Evolutionary conservation across 92 coral and sea anemone genomes (phyloP), one percentile per base, ranked within the genome.

Genomic region (Bergia sp.): DNA sequence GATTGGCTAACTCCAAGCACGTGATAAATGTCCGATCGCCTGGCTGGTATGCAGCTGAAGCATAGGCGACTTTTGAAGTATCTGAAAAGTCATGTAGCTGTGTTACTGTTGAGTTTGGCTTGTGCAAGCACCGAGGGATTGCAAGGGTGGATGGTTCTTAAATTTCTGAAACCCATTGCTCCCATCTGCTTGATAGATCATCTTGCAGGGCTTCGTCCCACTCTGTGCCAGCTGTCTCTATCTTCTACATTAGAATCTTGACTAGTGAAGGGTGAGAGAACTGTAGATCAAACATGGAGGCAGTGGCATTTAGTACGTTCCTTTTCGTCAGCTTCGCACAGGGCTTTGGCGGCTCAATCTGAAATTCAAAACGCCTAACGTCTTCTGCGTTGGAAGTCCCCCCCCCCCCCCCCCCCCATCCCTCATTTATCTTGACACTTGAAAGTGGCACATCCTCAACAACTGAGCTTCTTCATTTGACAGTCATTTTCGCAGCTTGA

Each of bases 401-500:
- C 29, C 29, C 29, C 29, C 29, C 29, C 29, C 29, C 64, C 79
- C 29, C 29, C 29, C 29, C 29, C 64, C 79, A 1, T 79, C 76
- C 6, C 47, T 80, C 45, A 66, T 79, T 15, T 73, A 82, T 13
- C 84, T 77, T 10, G 85, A 72, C 16, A 87, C 23, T n/a, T 83
- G 84, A 21, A 87, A 83, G 80, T 10, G 88, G 88, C 3, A 85
- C 79, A 42, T 76, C 90, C 11, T 83, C 75, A 61, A 49, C 40
- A 9, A 79, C 85, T 40, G 29, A 5, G 20, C 64, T 57, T 10
- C 29, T 29, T 75, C 9, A 29, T 80, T 88, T n/a, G 80, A 65
- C 15, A 65, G 12, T 85, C 90, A 79, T 29, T 88, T 88, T 11
- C 90, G 49, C 1, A 88, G 85, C 38, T 88, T 85, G 36, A 88